Evolutionary conservation across 1,140 invertebrate species (phyloP).

Genomic region (Theocolax elegans): DNA sequence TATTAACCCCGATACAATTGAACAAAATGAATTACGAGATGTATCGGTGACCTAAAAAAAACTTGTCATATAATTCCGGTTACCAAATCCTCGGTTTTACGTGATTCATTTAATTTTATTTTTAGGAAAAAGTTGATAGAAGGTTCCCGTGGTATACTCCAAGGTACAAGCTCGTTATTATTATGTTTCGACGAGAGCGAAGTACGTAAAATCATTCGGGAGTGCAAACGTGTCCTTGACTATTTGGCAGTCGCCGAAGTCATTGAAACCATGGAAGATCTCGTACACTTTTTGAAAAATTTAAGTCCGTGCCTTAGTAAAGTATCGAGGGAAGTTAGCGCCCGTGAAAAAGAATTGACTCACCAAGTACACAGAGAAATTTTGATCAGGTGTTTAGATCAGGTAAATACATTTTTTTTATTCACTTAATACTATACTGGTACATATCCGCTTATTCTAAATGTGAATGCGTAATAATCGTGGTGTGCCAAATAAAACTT

Average conservation of each 20-base stretch:
- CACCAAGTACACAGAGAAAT: conserved; percentile 98
- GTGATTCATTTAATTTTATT: no score
- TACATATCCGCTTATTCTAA: no score
- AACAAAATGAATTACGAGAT: no score
- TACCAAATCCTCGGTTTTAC: no score
- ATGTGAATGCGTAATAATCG: neutral
- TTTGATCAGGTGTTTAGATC: conserved; percentile 89
- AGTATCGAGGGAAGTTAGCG: conserved; percentile 93
- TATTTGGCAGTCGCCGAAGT: conserved; percentile 99
- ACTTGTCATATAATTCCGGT: no score
- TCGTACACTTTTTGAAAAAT: conserved; percentile 97
- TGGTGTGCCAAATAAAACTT: neutral
- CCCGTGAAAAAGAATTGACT: conserved; percentile 93
- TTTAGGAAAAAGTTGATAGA: conserved; percentile 91
- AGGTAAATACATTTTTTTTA: conserved; percentile 54
- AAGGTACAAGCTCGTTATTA: conserved; percentile 95
- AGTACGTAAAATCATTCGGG: conserved; percentile 97
- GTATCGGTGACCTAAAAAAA: no score
- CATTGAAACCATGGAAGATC: conserved; percentile 97
- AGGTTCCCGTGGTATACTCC: conserved; percentile 93
- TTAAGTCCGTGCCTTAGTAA: conserved; percentile 89
- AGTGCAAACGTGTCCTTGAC: conserved; percentile 97
- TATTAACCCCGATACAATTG: no score
- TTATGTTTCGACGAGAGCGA: conserved; percentile 99
- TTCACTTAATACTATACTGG: neutral